Base-by-base conservation (phyloP, 1,140 invertebrate species). In the Coptotermes formosanus region DNA sequence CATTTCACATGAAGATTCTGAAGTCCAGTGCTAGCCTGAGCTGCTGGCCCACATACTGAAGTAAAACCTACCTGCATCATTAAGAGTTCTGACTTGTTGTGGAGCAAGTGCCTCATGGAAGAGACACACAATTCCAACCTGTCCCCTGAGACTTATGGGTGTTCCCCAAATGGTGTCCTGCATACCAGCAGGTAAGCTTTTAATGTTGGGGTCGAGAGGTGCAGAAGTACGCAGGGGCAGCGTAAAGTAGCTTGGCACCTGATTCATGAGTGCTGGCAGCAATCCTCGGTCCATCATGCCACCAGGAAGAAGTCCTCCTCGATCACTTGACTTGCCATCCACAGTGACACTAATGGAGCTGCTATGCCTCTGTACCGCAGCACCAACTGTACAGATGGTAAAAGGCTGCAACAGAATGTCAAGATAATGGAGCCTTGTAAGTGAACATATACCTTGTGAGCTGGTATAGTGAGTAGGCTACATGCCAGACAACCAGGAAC, bases 101-200 rank as follows among this genome's bases (percentile, higher is more conserved):
- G 89, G 48, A 32, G 88, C 88, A 12, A 92, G 88, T 88, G 87
- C 91, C 88, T 92, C 94, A 89, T 89, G 92, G 87, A 92, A 93
- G 25, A 94, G 88, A 85, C 91, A 91, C 8, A 93, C 91, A 23
- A 91, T 90, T 2, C 92, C 92, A 32, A 86, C 38, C 21, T 93
- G 93, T 9, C 93, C 93, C 64, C 90, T 88, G 21, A 94, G 88
- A 86, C 90, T 90, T 21, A 90, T 90, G 30, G 91, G 91, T 85
- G 90, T 89, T 0, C 93, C 93, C 87, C 92, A 92, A 1, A 91
- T 89, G 1, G 89, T 90, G 85, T 94, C 92, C 89, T 94, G 92
- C 88, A 91, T 91, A 16, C 93, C 93, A 32, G 90, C 89, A 0
- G 91, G 91, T 86, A 93, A 91, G 84, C 91, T 91, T 86, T 91